phyloP scores from a whole-genome alignment of 1,140 invertebrate genomes.

The Dreissena polymorpha region DNA sequence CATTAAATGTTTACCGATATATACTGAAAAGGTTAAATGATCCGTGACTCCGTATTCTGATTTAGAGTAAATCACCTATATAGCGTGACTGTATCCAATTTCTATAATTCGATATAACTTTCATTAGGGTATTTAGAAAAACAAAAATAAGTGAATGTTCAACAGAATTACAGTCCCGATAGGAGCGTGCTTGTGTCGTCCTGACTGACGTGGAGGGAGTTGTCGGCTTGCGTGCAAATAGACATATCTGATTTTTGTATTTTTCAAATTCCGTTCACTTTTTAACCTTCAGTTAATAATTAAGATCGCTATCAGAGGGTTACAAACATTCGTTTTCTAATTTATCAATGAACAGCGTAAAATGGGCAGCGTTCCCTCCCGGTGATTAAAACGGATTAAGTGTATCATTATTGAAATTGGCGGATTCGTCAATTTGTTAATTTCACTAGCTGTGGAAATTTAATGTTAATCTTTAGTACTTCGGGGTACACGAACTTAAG shows the following conservation, averaged over 20 bases:
- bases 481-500: not conserved
- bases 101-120: too few species aligned
- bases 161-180: too few species aligned
- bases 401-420: constrained; percentile 9
- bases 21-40: too few species aligned
- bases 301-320: not conserved
- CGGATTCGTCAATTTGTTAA: constrained; percentile 1
- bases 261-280: not conserved
- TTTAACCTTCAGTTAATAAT: not conserved
- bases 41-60: too few species aligned
- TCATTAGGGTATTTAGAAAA: too few species aligned
- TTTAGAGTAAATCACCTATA: too few species aligned
- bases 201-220: too few species aligned
- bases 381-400: not conserved
- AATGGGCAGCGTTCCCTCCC: not conserved
- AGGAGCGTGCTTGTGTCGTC: too few species aligned
- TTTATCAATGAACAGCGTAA: constrained; percentile 2
- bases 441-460: not conserved
- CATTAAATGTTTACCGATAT: too few species aligned
- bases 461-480: not conserved
- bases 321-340: not conserved
- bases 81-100: too few species aligned
- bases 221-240: not conserved
- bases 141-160: too few species aligned
- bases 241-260: not conserved